Base-by-base conservation (phyloP, 2,888 invertebrate genomes). In the Teleiodes luculella region DNA sequence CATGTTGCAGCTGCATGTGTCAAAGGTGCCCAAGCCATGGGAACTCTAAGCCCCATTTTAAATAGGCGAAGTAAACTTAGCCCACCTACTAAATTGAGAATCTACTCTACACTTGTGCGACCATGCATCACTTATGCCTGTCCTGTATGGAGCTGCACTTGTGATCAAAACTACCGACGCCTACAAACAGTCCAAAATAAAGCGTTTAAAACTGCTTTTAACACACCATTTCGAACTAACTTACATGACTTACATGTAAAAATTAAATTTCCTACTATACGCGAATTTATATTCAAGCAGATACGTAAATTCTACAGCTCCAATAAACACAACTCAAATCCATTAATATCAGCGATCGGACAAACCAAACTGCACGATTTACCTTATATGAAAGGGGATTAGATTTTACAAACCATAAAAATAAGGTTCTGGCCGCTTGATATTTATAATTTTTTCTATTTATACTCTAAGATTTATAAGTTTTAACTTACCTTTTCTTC, bases 161-260 rank as follows among this genome's bases (percentile, higher is more conserved):
- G 37, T 30, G 6, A 24, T 10, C 11, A 35, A 13, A 54, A 54
- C 24, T 46, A 49, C 11, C 0, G 24, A 3, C 4, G 14, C 16
- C 37, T 55, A 10, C 54, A 55, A 24, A 33, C 46, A 5, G 39
- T 55, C n/a, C 51, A 55, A 55, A 55, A 55, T 28, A 50, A 37
- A 37, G 51, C 54, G 0, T 1, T 54, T 5, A 54, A 49, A 54
- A 30, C 33, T 20, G 39, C 53, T 3, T 54, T 13, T 49, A 54
- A 51, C n/a, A 51, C 51, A n/a, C 54, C 54, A 2, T 46, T 55
- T 11, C 24, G 20, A 1, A 45, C 43, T 1, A 52, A 55, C 35
- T n/a, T 51, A 10, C 8, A 8, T 6, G 45, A 49, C 24, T n/a
- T 49, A 14, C 49, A 54, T 8, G 7, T 18, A 3, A 20, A 35